These are phyloP conservation scores for Linnaemya tessellans DNA, from an alignment of 2,888 invertebrate genomes.

Conservation along the genomic window DNA sequence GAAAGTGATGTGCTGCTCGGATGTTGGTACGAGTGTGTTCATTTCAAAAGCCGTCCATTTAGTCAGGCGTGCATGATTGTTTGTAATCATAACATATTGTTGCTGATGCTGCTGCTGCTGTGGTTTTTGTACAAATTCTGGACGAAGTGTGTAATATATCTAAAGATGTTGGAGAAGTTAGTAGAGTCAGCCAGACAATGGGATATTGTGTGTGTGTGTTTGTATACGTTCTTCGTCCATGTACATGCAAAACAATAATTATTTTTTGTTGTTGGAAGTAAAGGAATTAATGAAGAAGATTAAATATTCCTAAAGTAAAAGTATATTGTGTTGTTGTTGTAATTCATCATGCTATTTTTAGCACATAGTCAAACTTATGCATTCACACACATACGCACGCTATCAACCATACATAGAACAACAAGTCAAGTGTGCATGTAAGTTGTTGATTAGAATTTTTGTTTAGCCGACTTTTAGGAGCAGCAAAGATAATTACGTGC, in stretches of 20 bases:
- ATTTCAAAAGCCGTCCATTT: slow-evolving; percentile 15
- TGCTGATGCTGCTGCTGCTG: slow-evolving; percentile 23
- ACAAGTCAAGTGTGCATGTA: not conserved
- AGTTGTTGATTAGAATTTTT: slow-evolving; percentile 9
- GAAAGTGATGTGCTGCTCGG: slow-evolving; percentile 44
- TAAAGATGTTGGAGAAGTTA: slow-evolving; percentile 34
- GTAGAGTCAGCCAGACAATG: not conserved
- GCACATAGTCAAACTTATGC: not conserved
- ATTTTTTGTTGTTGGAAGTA: not conserved
- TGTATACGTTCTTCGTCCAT: not conserved
- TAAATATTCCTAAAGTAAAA: slow-evolving; percentile 40
- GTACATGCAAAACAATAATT: slow-evolving; percentile 14
- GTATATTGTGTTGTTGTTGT: slow-evolving; percentile 10
- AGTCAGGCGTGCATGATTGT: slow-evolving; percentile 24
- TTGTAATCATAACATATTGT: slow-evolving; percentile 32
- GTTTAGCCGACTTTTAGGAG: slow-evolving; percentile 15
- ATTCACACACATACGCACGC: not conserved
- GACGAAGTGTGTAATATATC: not conserved
- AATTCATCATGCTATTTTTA: slow-evolving; percentile 37
- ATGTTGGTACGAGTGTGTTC: not conserved
- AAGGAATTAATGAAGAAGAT: slow-evolving; percentile 36
- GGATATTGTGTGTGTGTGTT: not conserved
- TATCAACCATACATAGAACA: not conserved
- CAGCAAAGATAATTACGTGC: not conserved
- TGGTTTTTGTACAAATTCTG: slow-evolving; percentile 5